Evolutionary conservation across 2,113 vertebrate species (phyloP).

Genomic region (Addax nasomaculatus): DNA sequence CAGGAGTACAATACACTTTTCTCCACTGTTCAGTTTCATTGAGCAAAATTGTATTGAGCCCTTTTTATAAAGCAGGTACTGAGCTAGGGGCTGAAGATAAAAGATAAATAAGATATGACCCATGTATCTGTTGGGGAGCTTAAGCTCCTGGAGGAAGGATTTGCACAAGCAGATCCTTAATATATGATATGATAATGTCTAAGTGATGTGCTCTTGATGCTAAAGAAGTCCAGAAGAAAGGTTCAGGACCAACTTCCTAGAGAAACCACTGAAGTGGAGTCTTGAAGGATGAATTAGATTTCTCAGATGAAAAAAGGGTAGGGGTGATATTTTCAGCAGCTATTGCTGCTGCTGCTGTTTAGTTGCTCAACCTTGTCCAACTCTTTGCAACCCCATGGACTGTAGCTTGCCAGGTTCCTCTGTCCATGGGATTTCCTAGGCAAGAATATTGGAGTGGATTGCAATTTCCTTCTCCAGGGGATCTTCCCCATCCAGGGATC

Average conservation of each 20-base stretch:
- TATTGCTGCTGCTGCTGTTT: not conserved
- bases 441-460: not conserved
- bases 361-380: not conserved
- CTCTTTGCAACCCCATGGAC: not conserved
- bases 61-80: not conserved
- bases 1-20: not conserved
- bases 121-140: not conserved
- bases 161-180: not conserved
- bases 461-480: not conserved
- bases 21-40: not conserved
- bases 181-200: not conserved
- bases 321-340: not conserved
- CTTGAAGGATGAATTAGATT: not conserved
- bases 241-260: not conserved
- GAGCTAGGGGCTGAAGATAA: not conserved
- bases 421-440: not conserved
- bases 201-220: not conserved
- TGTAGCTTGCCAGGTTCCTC: not conserved
- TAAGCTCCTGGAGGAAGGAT: not conserved
- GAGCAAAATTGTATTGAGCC: not conserved
- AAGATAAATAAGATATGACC: not conserved
- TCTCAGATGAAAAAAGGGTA: not conserved
- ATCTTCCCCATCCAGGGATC: not conserved
- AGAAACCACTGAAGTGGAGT: not conserved
- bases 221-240: not conserved